phyloP scores from a whole-genome alignment of 2,797 vertebrate genomes.

The Takifugu ocellatus region DNA sequence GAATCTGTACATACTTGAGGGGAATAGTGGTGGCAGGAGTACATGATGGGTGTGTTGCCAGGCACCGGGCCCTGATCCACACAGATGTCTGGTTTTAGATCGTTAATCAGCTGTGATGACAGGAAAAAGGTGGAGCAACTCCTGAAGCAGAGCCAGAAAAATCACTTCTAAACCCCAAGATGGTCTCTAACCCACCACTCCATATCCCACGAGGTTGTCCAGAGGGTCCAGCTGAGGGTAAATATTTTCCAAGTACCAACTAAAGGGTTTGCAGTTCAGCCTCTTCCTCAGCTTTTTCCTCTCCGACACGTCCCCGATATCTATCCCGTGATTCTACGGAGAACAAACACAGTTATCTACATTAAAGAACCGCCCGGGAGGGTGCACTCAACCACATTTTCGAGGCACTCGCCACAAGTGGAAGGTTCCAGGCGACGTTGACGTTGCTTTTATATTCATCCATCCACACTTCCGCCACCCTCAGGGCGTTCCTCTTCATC shows the following conservation, averaged over 20 bases:
- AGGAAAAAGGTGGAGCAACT: no score
- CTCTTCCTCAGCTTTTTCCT: slow-evolving; percentile 73
- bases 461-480: slow-evolving; percentile 93
- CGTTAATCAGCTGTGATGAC: slow-evolving; percentile 42
- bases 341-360: not conserved
- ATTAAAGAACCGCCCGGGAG: no score
- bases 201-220: slow-evolving; percentile 61
- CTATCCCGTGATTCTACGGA: slow-evolving; percentile 73
- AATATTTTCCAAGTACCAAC: slow-evolving; percentile 81
- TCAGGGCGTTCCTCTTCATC: slow-evolving; percentile 87
- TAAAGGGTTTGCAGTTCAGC: slow-evolving; percentile 80
- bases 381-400: not conserved
- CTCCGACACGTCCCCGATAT: slow-evolving; percentile 79
- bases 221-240: slow-evolving; percentile 67
- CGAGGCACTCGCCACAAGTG: slow-evolving; percentile 80
- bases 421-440: slow-evolving; percentile 90
- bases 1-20: slow-evolving; percentile 57
- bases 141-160: not conserved
- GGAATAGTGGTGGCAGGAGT: slow-evolving; percentile 44
- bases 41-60: slow-evolving; percentile 67
- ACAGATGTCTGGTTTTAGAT: slow-evolving; percentile 52
- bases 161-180: not conserved
- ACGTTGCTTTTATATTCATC: slow-evolving; percentile 90
- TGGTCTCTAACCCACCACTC: slow-evolving; percentile 17
- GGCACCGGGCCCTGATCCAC: slow-evolving; percentile 72